A percentile compares a stretch with the other conserved stretches of the same genome.
Evolutionary conservation across 2,113 vertebrate species (phyloP).

Genomic region (Gymnocephalus cernua): DNA sequence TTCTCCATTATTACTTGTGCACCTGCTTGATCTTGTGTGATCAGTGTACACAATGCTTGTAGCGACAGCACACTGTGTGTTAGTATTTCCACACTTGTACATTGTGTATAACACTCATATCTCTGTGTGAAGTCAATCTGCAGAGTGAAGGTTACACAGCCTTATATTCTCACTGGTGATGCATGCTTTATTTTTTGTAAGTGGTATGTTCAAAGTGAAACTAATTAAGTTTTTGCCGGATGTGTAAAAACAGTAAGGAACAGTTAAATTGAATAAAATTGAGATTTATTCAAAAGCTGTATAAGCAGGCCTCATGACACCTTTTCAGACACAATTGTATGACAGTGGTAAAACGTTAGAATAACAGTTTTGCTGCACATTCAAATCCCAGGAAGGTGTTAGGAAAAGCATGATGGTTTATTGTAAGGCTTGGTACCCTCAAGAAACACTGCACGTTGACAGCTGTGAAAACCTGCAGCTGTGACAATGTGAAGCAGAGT

Average conservation of each 20-base stretch:
- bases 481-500: not conserved
- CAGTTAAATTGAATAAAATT: not conserved
- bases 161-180: not conserved
- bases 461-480: conserved; percentile 9
- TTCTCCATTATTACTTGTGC: not conserved
- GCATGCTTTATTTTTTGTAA: not conserved
- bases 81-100: not conserved
- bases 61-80: not conserved
- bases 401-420: not conserved
- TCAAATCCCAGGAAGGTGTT: not conserved
- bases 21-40: not conserved
- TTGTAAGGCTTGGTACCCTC: not conserved
- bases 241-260: not conserved
- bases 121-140: conserved; percentile 21
- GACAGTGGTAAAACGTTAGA: not conserved
- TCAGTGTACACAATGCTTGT: not conserved
- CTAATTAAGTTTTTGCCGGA: not conserved
- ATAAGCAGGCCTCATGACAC: not conserved
- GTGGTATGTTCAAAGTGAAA: not conserved
- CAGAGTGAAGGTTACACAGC: not conserved
- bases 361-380: not conserved
- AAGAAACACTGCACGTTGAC: not conserved
- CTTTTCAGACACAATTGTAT: not conserved
- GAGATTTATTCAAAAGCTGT: rapidly evolving
- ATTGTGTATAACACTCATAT: conserved; percentile 13